Base-by-base conservation (phyloP, 1,140 invertebrate species). In the Tribolium madens region DNA sequence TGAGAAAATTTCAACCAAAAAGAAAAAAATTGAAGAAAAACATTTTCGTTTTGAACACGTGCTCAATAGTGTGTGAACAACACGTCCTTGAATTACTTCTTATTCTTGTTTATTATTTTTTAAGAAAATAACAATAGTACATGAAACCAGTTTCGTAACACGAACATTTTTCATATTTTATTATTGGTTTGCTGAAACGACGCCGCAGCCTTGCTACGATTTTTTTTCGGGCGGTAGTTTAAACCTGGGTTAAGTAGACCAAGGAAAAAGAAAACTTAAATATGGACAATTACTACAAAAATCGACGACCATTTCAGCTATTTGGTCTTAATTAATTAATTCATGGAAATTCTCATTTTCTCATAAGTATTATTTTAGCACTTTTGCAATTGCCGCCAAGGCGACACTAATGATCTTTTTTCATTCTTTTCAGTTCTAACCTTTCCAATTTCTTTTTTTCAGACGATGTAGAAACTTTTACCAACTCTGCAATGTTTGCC, bases 401-500 rank as follows among this genome's bases (percentile, higher is more conserved):
- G 21, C 21, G 21, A 26, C 3, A 4, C 36, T 42, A 42, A 42
- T 42, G 36, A 42, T 42, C 36, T 42, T 42, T 42, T 42, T 42
- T 31, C 26, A 42, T n/a, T 42, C 9, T 42, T 7, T 2, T 42
- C 6, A 9, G n/a, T 42, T 42, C 36, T 42, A 42, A 42, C 36
- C 36, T 42, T 42, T 7, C 36, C n/a, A 26, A 26, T n/a, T 42
- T 64, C n/a, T 33, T 64, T 13, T 31, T 64, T 64, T 1, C 57
- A 64, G 57, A 64, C 57, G 57, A 75, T 69, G 73, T 75, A 75
- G 71, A 48, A 13, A 46, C 42, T 21, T 48, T n/a, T 36, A 13
- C 10, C 18, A 15, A 47, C 47, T 5, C 13, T 10, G 80, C 73
- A 64, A 82, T 83, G 81, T 82, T 82, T 64, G 71, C 71, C 50